Evolutionary conservation across 1,140 invertebrate genomes (phyloP).

Genomic region (Heliconius nattereri): DNA sequence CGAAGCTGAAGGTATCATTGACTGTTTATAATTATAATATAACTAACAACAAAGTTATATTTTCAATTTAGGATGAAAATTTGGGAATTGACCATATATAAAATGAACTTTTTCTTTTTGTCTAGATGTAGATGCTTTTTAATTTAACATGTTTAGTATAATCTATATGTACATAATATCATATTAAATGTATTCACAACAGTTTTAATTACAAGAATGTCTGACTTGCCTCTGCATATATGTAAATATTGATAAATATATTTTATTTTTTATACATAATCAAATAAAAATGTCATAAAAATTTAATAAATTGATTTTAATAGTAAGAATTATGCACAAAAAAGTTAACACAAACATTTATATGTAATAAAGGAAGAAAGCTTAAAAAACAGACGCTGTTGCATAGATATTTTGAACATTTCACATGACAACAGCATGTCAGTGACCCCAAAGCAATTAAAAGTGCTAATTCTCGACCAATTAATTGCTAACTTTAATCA

Average conservation of each 20-base stretch:
- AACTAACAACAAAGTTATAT: too few species aligned
- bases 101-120: too few species aligned
- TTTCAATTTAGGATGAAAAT: too few species aligned
- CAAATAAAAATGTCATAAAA: not conserved
- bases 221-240: not conserved
- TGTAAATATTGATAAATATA: not conserved
- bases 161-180: too few species aligned
- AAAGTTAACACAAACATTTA: not conserved
- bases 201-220: not conserved
- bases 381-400: slow-evolving; percentile 12
- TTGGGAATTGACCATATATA: too few species aligned
- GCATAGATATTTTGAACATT: slow-evolving; percentile 24
- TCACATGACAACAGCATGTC: slow-evolving; percentile 34
- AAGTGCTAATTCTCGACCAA: slow-evolving; percentile 28
- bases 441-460: slow-evolving; percentile 27
- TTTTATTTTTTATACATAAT: not conserved
- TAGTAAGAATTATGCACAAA: not conserved
- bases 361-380: slow-evolving; percentile 14
- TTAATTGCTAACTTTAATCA: slow-evolving; percentile 34
- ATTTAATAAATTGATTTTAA: not conserved
- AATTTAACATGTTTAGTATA: too few species aligned
- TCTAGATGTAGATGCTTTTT: too few species aligned
- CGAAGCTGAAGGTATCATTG: too few species aligned
- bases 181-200: not conserved
- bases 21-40: too few species aligned